Evolutionary conservation across 92 coral and sea anemone species (phyloP), one percentile per base, ranked within the genome.

Genomic region (Scolanthus callimorphus): DNA sequence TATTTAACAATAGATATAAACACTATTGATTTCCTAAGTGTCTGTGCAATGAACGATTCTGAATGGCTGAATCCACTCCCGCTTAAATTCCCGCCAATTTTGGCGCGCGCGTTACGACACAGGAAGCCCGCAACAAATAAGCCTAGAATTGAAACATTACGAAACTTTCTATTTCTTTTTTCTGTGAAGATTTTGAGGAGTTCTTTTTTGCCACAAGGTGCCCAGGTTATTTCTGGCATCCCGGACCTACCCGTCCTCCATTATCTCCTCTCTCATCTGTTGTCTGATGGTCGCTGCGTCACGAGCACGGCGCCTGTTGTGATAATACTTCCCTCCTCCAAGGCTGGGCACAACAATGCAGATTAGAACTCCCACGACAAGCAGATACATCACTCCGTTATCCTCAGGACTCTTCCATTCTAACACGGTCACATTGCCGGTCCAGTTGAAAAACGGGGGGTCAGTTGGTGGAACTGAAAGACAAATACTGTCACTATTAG

Each of bases 231-330:
- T n/a, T n/a, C n/a, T n/a, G n/a, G n/a, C n/a, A n/a, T n/a, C n/a
- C n/a, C n/a, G n/a, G 8, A 53, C 80, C 31, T 68, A 78, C 85
- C 67, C 65, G 19, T 71, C 71, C 29, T 82, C 59, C 11, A 81
- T 60, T 13, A 74, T 52, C 43, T 54, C 73, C 20, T 77, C 68
- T 20, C 80, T 80, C 29, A 72, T 58, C 28, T 78, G 90, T 51
- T 63, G 57, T 44, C 65, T 68, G 39, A 68, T 41, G 10, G 65
- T 57, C 54, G 29, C 46, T 2, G 75, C 76, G 13, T 70, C 80
- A 11, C 85, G 76, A 34, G 70, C 62, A 17, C 75, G 63, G 51
- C 85, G 80, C 20, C 65, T 83, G n/a, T 79, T 61, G 78, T 78
- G 76, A 1, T 72, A 17, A 30, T 71, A 83, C 19, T 59, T 50